Base-by-base conservation (phyloP, 2,797 vertebrate species). In the Semaprochilodus insignis region DNA sequence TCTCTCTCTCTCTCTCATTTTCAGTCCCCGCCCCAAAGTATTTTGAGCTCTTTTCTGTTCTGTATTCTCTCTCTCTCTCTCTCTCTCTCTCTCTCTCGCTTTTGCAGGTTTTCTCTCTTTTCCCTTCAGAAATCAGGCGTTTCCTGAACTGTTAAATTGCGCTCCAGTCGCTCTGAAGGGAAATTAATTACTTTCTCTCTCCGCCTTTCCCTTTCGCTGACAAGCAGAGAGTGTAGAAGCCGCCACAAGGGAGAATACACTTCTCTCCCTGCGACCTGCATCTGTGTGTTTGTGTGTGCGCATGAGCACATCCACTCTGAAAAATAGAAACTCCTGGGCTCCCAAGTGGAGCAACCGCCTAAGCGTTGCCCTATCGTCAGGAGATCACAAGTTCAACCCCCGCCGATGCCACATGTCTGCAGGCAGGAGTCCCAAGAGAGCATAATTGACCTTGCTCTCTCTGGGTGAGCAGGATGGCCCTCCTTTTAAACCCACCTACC, bases 71-170 rank as follows among this genome's bases (percentile, higher is more conserved):
- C 40, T 88, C 86, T 87, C 91, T 87, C 88, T 88, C 85, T 19
- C 16, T 36, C 65, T 36, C 54, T 57, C 54, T 57, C 54, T 19
- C 54, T 21, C 59, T 60, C n/a, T 23, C 59, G 7, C 31, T 66
- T 52, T 89, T 88, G 91, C 88, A 48, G 34, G 19, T 66, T 66
- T 83, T 91, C 93, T 91, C 91, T 19, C 31, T 36, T 66, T 66
- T 66, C 92, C 91, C 91, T 83, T 91, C 89, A 93, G 91, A 92
- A 93, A 92, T 94, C 93, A 94, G 90, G 87, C 83, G 88, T 88
- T 92, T 91, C 91, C 88, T 94, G 92, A 92, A 92, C 92, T 94
- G 93, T 93, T 94, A 93, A 94, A 94, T 93, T 91, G 91, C 90
- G 86, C 89, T 87, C 87, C 88, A 91, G 89, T 90, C 89, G 91